Base-by-base conservation (phyloP, 1,140 invertebrate genomes). In the Acromyrmex heyeri region DNA sequence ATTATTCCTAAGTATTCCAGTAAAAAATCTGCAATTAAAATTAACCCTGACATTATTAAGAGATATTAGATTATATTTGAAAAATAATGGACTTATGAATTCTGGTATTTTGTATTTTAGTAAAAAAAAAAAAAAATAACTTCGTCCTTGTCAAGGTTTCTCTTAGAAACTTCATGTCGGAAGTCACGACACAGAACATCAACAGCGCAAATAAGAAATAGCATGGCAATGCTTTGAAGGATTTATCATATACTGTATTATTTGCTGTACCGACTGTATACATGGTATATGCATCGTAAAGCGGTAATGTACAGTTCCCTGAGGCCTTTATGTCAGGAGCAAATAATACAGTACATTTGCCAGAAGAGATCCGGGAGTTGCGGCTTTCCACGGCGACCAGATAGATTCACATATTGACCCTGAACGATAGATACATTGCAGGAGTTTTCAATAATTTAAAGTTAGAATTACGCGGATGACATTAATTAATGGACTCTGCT, bases 291-390 rank as follows among this genome's bases (percentile, higher is more conserved):
- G 53, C 67, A 55, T 72, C 18, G 38, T 65, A 79, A 79, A 65
- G 7, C 61, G 44, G 18, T 34, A 55, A 82, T 61, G 38, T 61
- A 82, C 27, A 24, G 34, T 50, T 73, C 55, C 18, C 67, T 27
- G 38, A 82, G 24, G 67, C 44, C n/a, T 24, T 79, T 59, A 82
- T 61, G 79, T 82, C 48, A 34, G 53, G 8, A 82, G 79, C 67
- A 82, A 82, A 82, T 82, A 82, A 82, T 73, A 72, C 38, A 61
- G 67, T 48, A 24, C 18, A 72, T 82, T 82, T 73, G 65, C 53
- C 34, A 59, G 21, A 72, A 81, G 78, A 73, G 24, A 48, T 16
- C 67, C 12, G 53, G 38, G 14, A 82, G 67, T 61, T 82, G 67
- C 44, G 21, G 34, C 1, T 82, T 30, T 21, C 67, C 14, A 59